A percentile compares a stretch with the other conserved stretches of the same genome.
These are phyloP conservation scores for Tautogolabrus adspersus DNA, from an alignment of 2,113 vertebrate species.

Conservation along the genomic window DNA sequence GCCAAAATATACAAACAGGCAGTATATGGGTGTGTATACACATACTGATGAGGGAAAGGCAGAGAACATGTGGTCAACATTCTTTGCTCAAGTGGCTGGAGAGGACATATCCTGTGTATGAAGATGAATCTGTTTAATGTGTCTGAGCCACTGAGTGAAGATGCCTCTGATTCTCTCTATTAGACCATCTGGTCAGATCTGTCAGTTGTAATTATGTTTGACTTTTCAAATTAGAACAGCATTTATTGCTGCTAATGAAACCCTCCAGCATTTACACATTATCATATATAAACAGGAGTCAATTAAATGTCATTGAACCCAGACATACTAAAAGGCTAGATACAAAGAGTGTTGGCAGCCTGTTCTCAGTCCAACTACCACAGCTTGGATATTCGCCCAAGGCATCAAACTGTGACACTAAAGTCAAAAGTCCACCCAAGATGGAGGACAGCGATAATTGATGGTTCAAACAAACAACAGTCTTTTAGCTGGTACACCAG, in stretches of 20 bases:
- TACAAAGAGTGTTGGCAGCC: background rate
- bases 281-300: slow-evolving; percentile 11
- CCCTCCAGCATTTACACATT: background rate
- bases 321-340: background rate
- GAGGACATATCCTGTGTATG: slow-evolving; percentile 52
- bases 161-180: background rate
- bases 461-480: too few species aligned
- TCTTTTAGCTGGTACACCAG: too few species aligned
- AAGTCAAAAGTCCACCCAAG: too few species aligned
- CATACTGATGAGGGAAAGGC: slow-evolving; percentile 34
- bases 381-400: background rate
- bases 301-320: slow-evolving; percentile 2
- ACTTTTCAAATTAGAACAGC: slow-evolving; percentile 1
- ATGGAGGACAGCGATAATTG: too few species aligned
- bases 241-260: slow-evolving; percentile 7
- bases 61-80: slow-evolving; percentile 51
- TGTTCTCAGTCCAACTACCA: background rate
- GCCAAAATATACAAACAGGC: slow-evolving; percentile 50
- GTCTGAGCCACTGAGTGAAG: slow-evolving; percentile 1
- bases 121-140: slow-evolving; percentile 35
- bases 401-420: background rate
- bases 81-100: slow-evolving; percentile 54
- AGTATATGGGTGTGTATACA: slow-evolving; percentile 33
- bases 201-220: slow-evolving; percentile 12
- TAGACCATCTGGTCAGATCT: slow-evolving; percentile 15